A percentile compares a stretch with the other conserved stretches of the same genome.
Evolutionary conservation across 1,140 invertebrate genomes (phyloP).

Genomic region (Macrocentrus cingulum): DNA sequence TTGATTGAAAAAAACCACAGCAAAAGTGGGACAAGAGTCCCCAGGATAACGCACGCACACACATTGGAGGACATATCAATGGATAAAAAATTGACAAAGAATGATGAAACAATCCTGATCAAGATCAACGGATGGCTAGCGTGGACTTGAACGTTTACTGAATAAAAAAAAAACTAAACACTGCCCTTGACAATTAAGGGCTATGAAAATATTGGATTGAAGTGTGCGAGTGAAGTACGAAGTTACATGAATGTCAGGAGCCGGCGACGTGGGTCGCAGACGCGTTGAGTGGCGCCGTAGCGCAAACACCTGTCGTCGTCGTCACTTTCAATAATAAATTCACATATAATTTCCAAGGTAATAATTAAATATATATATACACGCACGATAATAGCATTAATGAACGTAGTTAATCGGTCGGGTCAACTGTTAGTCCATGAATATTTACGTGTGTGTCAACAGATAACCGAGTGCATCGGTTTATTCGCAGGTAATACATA

Average conservation of each 20-base stretch:
- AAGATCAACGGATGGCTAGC: constrained; percentile 4
- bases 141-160: neutral
- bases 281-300: constrained; percentile 59
- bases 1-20: no score
- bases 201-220: constrained; percentile 22
- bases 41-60: neutral
- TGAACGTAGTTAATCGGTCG: no score
- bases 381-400: neutral
- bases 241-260: constrained; percentile 60
- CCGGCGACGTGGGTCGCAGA: constrained; percentile 57
- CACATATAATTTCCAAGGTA: constrained; percentile 20
- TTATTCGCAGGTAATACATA: neutral
- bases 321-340: constrained; percentile 2
- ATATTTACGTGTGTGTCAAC: no score
- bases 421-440: no score
- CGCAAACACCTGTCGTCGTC: constrained; percentile 40
- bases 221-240: constrained; percentile 39
- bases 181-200: no score
- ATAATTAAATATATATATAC: constrained; percentile 1
- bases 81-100: constrained; percentile 5
- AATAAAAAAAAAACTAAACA: no score
- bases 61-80: constrained; percentile 20
- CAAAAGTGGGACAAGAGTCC: no score
- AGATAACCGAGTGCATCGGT: no score
- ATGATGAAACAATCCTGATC: neutral